Conservation (phyloP, 2,888 invertebrate genomes). For the Diaperis boleti region DNA sequence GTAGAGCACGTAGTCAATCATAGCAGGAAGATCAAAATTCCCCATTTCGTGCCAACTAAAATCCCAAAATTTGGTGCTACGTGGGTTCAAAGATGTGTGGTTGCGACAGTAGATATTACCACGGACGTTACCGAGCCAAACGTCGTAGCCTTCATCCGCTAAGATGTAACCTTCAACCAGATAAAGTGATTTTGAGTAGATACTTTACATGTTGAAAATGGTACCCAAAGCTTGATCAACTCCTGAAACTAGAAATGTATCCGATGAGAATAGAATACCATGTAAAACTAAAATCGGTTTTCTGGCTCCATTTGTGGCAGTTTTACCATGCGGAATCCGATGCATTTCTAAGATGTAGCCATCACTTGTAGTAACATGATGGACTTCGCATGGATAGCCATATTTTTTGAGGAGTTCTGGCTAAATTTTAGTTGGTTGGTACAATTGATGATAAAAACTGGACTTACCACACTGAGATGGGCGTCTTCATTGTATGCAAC, state of each 20-base stretch:
- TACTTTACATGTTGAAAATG: no score
- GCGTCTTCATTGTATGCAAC: no score
- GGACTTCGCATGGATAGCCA: background rate
- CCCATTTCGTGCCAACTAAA: conserved; percentile 88
- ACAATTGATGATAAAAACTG: no score
- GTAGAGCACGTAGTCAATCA: conserved; percentile 78
- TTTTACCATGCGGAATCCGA: background rate
- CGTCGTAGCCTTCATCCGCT: conserved; percentile 59
- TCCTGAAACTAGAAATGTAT: background rate
- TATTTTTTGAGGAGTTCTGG: no score
- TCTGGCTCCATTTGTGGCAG: background rate
- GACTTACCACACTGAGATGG: no score
- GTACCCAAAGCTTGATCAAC: background rate
- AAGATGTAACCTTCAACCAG: no score
- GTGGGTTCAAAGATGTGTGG: conserved; percentile 50
- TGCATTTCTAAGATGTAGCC: background rate
- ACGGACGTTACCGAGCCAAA: conserved; percentile 56
- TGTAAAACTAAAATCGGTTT: background rate
- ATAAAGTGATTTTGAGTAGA: no score
- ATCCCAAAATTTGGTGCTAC: conserved; percentile 65
- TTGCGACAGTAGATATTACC: conserved; percentile 52
- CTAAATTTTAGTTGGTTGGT: no score
- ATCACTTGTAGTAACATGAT: background rate
- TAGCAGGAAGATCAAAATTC: conserved; percentile 81
- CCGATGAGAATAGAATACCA: background rate